Base-by-base conservation (phyloP, 2,888 invertebrate genomes). In the Elegia similella region DNA sequence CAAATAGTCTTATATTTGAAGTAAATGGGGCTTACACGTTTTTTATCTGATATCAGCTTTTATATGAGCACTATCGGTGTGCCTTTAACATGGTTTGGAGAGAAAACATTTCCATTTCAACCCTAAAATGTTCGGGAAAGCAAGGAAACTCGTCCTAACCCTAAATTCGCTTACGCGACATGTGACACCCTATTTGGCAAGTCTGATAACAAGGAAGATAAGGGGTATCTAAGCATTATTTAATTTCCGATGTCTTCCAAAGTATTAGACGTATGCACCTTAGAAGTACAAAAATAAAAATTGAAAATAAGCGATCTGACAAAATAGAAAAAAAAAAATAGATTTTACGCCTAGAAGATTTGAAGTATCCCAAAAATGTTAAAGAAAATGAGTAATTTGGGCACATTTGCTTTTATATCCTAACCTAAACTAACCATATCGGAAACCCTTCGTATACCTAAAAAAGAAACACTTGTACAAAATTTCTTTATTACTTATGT, bases 41-140 rank as follows among this genome's bases (percentile, higher is more conserved):
- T 53, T 56, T 59, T 48, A 47, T 48, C 53, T 59, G 53, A 52
- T 48, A 56, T 53, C 30, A 30, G 32, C 42, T 38, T 34, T 8
- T 32, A 44, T n/a, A 54, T 44, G 29, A 13, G n/a, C n/a, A 34
- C 34, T n/a, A 29, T 29, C 29, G 13, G 7, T 32, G 16, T 15
- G 46, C 54, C 44, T 43, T 17, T 16, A 54, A 55, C 44, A 34
- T 55, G 32, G 54, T 43, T 42, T 44, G 5, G 32, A 38, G 43
- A 43, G 23, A 42, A 23, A n/a, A 1, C 38, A 12, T 3, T 46
- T 23, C 46, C 23, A 46, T 17, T 23, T 46, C 23, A 23, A 46
- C 12, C 42, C 42, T 29, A 47, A 47, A 47, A 52, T 23, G n/a
- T 42, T 34, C 23, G 7, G 10, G 17, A 42, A 38, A 42, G 42